phyloP scores from a whole-genome alignment of 2,888 invertebrate species.

The Chironomus tentans region DNA sequence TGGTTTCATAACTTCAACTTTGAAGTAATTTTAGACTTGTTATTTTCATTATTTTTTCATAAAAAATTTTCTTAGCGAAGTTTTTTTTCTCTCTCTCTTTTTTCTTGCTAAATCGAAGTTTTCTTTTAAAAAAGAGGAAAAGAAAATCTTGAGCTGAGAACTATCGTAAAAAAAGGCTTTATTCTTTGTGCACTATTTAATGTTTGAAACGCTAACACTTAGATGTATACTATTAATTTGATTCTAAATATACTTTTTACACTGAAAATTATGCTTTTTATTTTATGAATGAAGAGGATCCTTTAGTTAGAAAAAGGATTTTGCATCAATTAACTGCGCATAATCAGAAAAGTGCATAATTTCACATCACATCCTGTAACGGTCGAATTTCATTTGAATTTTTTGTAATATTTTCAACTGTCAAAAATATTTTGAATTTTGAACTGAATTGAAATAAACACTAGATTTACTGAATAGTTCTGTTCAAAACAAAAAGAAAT shows the following conservation, averaged over 20 bases:
- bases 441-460: too few relatives aligned
- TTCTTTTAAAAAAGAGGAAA: not conserved
- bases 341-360: not conserved
- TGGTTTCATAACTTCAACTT: not conserved
- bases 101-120: not conserved
- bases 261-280: not conserved
- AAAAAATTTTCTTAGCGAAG: too few relatives aligned
- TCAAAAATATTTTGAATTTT: too few relatives aligned
- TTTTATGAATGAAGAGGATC: not conserved
- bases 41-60: not conserved
- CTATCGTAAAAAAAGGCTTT: not conserved
- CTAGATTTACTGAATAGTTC: too few relatives aligned
- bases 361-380: too few relatives aligned
- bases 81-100: too few relatives aligned
- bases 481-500: too few relatives aligned
- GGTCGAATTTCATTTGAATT: too few relatives aligned
- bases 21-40: not conserved
- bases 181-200: not conserved
- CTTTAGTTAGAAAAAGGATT: slow-evolving; percentile 7
- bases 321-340: not conserved
- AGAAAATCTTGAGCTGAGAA: not conserved
- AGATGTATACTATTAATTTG: not conserved
- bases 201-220: not conserved
- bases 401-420: too few relatives aligned
- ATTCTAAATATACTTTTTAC: not conserved